phyloP scores from a whole-genome alignment of 2,888 invertebrate genomes.

The Merodon equestris region DNA sequence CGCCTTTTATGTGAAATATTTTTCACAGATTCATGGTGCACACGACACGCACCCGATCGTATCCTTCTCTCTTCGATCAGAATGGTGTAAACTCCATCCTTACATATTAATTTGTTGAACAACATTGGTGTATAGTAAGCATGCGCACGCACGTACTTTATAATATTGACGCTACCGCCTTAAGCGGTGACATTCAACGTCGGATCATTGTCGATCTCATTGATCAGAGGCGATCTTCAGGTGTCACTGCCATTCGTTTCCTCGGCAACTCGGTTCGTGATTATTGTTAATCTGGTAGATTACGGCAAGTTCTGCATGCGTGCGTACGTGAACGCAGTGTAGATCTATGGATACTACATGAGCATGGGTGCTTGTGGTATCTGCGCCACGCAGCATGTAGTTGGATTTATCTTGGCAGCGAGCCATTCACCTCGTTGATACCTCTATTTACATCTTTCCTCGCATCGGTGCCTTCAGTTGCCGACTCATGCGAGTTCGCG shows the following conservation, averaged over 20 bases:
- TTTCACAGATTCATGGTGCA: slow-evolving; percentile 37
- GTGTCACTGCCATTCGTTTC: slow-evolving; percentile 35
- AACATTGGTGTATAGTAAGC: slow-evolving; percentile 46
- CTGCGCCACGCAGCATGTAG: slow-evolving; percentile 15
- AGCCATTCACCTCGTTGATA: slow-evolving; percentile 51
- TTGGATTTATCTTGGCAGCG: slow-evolving; percentile 43
- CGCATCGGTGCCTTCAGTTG: not conserved
- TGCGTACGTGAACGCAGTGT: slow-evolving; percentile 12
- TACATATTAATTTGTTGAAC: slow-evolving; percentile 64
- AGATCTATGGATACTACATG: slow-evolving; percentile 1
- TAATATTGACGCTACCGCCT: slow-evolving; percentile 47
- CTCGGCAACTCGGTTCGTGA: slow-evolving; percentile 30
- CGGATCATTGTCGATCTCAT: slow-evolving; percentile 14
- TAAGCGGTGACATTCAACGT: slow-evolving; percentile 36
- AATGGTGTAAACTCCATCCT: slow-evolving; percentile 14
- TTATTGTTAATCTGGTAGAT: slow-evolving; percentile 51
- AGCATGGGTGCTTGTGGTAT: no score
- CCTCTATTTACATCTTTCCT: slow-evolving; percentile 40
- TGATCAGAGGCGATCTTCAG: slow-evolving; percentile 52
- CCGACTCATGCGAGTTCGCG: no score
- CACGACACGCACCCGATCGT: slow-evolving; percentile 50
- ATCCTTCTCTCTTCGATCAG: slow-evolving; percentile 20
- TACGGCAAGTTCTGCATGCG: slow-evolving; percentile 31
- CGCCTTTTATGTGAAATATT: slow-evolving; percentile 53
- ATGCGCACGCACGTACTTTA: slow-evolving; percentile 53